These are phyloP conservation scores for rabbit (Oryctolagus cuniculus) DNA, from an alignment of 2,113 vertebrate genomes.

Conservation along the genomic window DNA sequence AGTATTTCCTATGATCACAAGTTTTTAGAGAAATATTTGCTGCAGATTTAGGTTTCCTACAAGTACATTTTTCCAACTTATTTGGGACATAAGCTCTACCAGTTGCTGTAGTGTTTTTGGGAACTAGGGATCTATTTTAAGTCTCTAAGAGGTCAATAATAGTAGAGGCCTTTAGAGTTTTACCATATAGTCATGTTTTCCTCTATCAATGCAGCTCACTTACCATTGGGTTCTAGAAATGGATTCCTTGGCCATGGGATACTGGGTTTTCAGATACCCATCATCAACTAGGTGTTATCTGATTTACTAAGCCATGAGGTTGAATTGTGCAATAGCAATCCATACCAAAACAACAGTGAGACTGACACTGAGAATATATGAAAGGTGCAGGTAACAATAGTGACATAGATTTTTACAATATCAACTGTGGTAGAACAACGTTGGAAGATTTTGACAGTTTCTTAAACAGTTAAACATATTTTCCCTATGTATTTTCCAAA, in stretches of 20 bases:
- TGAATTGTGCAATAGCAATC: not conserved
- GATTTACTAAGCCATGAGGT: not conserved
- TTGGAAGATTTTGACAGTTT: not conserved
- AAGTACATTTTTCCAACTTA: not conserved
- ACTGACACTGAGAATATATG: not conserved
- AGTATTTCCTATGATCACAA: not conserved
- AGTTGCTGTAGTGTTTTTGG: not conserved
- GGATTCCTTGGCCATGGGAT: not conserved
- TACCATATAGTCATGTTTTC: not conserved
- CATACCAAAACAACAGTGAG: not conserved
- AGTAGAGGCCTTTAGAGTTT: not conserved
- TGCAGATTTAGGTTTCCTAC: not conserved
- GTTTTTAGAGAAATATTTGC: not conserved
- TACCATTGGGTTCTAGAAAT: not conserved
- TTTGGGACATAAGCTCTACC: conserved; percentile 1
- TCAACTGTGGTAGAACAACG: not conserved
- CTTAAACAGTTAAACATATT: not conserved
- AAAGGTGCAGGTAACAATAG: not conserved
- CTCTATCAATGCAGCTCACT: not conserved
- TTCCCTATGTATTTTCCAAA: not conserved
- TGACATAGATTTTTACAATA: not conserved
- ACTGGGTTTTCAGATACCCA: not conserved
- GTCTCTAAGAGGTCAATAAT: not conserved
- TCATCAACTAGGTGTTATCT: not conserved
- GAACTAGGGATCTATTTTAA: not conserved